Evolutionary conservation across 2,888 invertebrate genomes (phyloP).

Genomic region (Homarus gammarus): DNA sequence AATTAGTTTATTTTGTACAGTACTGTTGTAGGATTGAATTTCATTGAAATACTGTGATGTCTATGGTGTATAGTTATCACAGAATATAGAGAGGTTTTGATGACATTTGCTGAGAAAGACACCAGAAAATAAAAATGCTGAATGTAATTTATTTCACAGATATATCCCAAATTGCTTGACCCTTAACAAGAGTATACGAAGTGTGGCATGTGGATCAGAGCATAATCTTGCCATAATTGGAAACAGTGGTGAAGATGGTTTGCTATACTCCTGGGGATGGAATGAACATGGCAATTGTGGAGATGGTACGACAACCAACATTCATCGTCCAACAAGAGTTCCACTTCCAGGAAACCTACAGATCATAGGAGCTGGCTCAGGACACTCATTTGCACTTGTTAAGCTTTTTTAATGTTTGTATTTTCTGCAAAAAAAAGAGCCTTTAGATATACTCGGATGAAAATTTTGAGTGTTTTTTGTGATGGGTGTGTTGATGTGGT

Average conservation of each 20-base stretch:
- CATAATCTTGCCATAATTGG: slow-evolving; percentile 85
- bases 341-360: slow-evolving; percentile 51
- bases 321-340: slow-evolving; percentile 77
- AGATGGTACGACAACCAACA: slow-evolving; percentile 82
- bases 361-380: slow-evolving; percentile 72
- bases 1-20: too few relatives aligned
- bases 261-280: slow-evolving; percentile 91
- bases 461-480: not conserved
- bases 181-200: slow-evolving; percentile 79
- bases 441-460: not conserved
- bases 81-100: too few relatives aligned
- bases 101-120: too few relatives aligned
- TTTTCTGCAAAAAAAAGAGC: slow-evolving; percentile 11
- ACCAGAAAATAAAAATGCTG: not conserved
- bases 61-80: too few relatives aligned
- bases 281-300: slow-evolving; percentile 94
- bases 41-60: too few relatives aligned
- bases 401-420: slow-evolving; percentile 54
- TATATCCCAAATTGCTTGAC: slow-evolving; percentile 63
- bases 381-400: slow-evolving; percentile 74
- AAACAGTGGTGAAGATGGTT: slow-evolving; percentile 19
- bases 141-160: slow-evolving; percentile 33
- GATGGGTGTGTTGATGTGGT: not conserved
- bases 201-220: slow-evolving; percentile 88
- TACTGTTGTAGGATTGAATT: too few relatives aligned